Evolutionary conservation across 2,797 vertebrate species (phyloP).

Genomic region (Melanotaenia nigrans): DNA sequence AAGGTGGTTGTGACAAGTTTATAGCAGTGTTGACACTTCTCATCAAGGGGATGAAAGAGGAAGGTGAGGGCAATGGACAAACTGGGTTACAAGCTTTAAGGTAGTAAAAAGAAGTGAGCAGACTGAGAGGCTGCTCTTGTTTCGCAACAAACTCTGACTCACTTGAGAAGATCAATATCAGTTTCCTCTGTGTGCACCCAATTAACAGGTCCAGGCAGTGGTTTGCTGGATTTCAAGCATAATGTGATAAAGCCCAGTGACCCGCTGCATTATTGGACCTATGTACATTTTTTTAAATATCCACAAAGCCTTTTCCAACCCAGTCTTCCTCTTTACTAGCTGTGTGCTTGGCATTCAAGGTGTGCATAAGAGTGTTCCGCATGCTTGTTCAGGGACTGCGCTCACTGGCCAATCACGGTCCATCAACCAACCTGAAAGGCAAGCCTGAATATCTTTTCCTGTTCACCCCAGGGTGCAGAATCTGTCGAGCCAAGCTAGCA

Average conservation of each 20-base stretch:
- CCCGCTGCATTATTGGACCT: slow-evolving; percentile 6
- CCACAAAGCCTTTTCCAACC: background rate
- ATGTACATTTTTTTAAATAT: background rate
- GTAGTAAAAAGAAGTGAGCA: background rate
- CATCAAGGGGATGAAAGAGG: slow-evolving; percentile 15
- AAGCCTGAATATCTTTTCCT: background rate
- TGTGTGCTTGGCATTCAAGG: slow-evolving; percentile 1
- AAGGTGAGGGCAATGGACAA: background rate
- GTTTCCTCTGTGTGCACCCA: slow-evolving; percentile 6
- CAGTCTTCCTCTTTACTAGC: background rate
- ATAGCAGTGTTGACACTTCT: background rate
- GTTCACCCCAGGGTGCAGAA: background rate
- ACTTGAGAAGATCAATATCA: slow-evolving; percentile 9
- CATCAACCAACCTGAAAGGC: background rate
- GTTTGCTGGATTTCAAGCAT: background rate
- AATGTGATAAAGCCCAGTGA: slow-evolving; percentile 7
- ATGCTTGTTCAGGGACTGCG: background rate
- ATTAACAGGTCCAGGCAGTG: slow-evolving; percentile 10
- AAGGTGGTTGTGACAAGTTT: slow-evolving; percentile 4
- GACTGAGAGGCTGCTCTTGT: background rate
- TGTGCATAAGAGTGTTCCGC: background rate
- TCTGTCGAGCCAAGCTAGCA: background rate
- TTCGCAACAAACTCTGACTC: slow-evolving; percentile 1
- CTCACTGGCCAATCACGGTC: background rate
- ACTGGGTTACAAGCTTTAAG: background rate